Evolutionary conservation across 2,797 vertebrate species (phyloP).

Genomic region (Philypnodon macrostomus): DNA sequence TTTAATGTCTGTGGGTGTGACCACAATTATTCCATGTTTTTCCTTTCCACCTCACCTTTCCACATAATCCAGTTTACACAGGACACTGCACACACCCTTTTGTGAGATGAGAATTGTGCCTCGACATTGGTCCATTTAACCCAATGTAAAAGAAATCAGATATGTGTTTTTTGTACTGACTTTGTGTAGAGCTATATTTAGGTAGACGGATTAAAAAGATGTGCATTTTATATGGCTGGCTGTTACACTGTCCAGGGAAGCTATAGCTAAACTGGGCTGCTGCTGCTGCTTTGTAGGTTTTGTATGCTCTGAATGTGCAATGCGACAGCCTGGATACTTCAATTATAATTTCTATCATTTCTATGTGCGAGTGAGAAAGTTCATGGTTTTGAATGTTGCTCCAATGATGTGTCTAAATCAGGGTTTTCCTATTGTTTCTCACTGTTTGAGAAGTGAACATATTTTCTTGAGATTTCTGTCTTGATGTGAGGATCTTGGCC

Average conservation of each 20-base stretch:
- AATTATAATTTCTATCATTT: slow-evolving; percentile 2
- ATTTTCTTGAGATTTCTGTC: slow-evolving; percentile 13
- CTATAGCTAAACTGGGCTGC: slow-evolving; percentile 9
- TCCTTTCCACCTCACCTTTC: neutral
- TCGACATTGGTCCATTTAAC: slow-evolving; percentile 57
- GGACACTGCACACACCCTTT: slow-evolving; percentile 25
- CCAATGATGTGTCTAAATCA: slow-evolving; percentile 9
- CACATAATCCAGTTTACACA: slow-evolving; percentile 16
- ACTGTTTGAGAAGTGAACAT: slow-evolving; percentile 9
- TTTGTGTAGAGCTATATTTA: slow-evolving; percentile 66
- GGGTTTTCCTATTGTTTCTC: no score
- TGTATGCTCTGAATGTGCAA: slow-evolving; percentile 40
- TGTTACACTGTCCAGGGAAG: slow-evolving; percentile 12
- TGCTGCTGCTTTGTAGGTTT: slow-evolving; percentile 12
- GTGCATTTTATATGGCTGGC: slow-evolving; percentile 63
- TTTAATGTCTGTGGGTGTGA: neutral
- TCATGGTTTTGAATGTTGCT: slow-evolving; percentile 12
- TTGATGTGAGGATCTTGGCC: slow-evolving; percentile 16
- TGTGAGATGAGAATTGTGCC: slow-evolving; percentile 49
- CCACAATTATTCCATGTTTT: neutral
- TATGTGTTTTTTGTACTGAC: slow-evolving; percentile 68
- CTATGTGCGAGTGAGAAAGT: slow-evolving; percentile 5
- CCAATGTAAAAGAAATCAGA: slow-evolving; percentile 49
- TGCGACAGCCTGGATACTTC: slow-evolving; percentile 25
- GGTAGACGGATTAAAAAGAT: slow-evolving; percentile 40